These are phyloP conservation scores for Plutomurus gul DNA, from an alignment of 1,140 invertebrate genomes.

Conservation along the genomic window DNA sequence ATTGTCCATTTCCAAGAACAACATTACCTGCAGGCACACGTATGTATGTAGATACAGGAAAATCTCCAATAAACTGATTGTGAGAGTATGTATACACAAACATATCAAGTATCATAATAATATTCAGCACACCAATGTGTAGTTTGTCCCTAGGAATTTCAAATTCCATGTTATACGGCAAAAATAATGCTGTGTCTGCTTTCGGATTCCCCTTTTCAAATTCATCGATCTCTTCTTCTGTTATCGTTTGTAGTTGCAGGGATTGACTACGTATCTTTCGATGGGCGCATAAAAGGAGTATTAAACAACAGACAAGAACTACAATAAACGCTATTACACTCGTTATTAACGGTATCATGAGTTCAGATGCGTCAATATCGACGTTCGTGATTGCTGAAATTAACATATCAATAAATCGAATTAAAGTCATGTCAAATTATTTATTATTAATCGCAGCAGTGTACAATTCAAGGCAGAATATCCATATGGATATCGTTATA, in stretches of 20 bases:
- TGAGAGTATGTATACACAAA: no score
- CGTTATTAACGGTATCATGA: not conserved
- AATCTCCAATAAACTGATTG: not conserved
- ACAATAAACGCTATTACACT: not conserved
- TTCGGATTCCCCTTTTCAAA: conserved; percentile 41
- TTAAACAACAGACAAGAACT: not conserved
- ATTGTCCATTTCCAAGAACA: not conserved
- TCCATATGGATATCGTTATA: no score
- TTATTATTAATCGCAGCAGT: no score
- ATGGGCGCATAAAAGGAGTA: not conserved
- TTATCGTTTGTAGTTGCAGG: conserved; percentile 8
- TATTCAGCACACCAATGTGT: not conserved
- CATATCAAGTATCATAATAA: not conserved
- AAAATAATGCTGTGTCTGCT: conserved; percentile 14
- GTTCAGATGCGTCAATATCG: no score
- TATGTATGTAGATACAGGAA: not conserved
- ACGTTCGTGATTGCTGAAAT: not conserved
- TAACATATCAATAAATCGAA: no score
- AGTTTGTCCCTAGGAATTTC: not conserved
- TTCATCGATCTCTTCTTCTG: conserved; percentile 35
- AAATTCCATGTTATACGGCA: conserved; percentile 23
- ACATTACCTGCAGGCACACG: not conserved
- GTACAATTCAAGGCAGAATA: no score
- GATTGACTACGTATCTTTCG: not conserved
- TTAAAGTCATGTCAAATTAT: no score